Percentiles rank a stretch among this genome's conserved stretches.
phyloP scores from a whole-genome alignment of 2,113 vertebrate genomes.

The Ageneiosus marmoratus region DNA sequence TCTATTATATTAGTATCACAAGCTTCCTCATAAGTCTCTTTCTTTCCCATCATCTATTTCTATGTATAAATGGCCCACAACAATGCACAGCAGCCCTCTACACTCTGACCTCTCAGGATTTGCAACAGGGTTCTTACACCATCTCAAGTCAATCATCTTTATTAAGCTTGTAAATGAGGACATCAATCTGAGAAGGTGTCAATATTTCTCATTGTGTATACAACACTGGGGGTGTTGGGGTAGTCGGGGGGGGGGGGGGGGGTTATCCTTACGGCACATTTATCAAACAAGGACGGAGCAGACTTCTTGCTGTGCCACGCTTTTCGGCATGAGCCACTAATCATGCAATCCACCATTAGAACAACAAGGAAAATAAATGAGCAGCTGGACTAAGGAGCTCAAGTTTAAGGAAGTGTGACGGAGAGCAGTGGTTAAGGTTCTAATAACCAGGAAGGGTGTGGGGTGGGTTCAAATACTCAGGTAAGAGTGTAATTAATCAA shows the following conservation, averaged over 20 bases:
- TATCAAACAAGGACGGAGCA: slow-evolving; percentile 15
- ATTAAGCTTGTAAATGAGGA: slow-evolving; percentile 56
- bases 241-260: neutral
- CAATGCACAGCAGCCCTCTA: neutral
- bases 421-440: neutral
- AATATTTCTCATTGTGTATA: slow-evolving; percentile 48
- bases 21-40: neutral
- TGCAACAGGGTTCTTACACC: neutral
- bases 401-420: neutral
- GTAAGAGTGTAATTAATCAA: neutral
- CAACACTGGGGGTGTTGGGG: slow-evolving; percentile 1
- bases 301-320: slow-evolving; percentile 3
- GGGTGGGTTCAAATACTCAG: neutral
- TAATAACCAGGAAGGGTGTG: neutral
- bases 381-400: neutral
- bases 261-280: slow-evolving; percentile 27
- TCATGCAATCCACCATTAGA: slow-evolving; percentile 27
- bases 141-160: slow-evolving; percentile 59
- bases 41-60: neutral
- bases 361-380: slow-evolving; percentile 33
- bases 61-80: neutral
- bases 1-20: neutral
- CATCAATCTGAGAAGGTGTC: slow-evolving; percentile 54
- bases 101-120: slow-evolving; percentile 7
- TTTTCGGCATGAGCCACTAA: slow-evolving; percentile 36